A percentile compares a stretch with the other conserved stretches of the same genome.
These are phyloP conservation scores for Peromyscus polionotus DNA, from an alignment of 2,113 vertebrate genomes.

Conservation along the genomic window DNA sequence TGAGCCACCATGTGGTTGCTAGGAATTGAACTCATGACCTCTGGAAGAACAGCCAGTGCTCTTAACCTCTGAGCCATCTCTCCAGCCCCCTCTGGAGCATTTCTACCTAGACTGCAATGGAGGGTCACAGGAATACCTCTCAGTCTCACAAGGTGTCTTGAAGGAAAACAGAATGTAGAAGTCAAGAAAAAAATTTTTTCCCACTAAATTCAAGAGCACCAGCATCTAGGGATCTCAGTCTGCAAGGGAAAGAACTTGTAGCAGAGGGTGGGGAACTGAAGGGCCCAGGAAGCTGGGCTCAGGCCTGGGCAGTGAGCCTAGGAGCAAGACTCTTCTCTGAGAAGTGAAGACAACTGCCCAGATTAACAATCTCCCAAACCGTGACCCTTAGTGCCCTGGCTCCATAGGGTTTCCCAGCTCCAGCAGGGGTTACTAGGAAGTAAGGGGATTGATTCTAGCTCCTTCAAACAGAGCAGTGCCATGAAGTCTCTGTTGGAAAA, in stretches of 20 bases:
- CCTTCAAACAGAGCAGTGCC: not conserved
- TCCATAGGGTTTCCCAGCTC: not conserved
- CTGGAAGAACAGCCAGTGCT: no score
- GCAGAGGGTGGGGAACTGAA: not conserved
- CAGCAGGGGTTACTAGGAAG: not conserved
- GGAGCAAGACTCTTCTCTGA: not conserved
- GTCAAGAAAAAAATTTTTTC: slow-evolving; percentile 9
- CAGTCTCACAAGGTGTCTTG: slow-evolving; percentile 1
- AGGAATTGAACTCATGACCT: no score
- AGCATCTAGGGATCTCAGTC: not conserved
- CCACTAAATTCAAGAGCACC: slow-evolving; percentile 23
- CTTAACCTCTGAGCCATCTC: no score
- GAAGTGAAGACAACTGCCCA: not conserved
- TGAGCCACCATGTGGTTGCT: no score
- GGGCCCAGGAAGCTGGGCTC: not conserved
- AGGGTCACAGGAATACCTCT: not conserved
- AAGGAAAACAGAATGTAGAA: not conserved
- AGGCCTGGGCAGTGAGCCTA: not conserved
- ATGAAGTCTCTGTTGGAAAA: not conserved
- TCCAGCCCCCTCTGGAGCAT: not conserved
- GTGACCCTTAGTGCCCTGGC: not conserved
- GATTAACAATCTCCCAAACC: not conserved
- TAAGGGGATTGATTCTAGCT: not conserved
- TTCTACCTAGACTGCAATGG: not conserved
- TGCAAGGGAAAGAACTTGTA: not conserved